These are phyloP conservation scores for Drosophila barbarae DNA, from an alignment of 2,888 invertebrate genomes.

Conservation along the genomic window DNA sequence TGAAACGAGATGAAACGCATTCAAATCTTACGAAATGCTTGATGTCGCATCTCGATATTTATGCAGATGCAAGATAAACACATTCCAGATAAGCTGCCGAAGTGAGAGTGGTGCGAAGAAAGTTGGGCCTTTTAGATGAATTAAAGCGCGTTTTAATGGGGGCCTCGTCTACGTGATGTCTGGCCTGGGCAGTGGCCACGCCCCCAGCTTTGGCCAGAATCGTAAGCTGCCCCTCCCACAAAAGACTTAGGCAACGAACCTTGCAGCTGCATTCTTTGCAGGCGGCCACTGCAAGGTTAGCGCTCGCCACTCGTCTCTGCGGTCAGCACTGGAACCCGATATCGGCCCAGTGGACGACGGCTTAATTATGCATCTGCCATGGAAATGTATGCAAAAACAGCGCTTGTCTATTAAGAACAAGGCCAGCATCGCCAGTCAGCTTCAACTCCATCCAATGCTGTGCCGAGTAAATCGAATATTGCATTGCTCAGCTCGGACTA, in stretches of 20 bases:
- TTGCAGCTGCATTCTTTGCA: slow-evolving; percentile 35
- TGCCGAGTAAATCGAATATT: slow-evolving; percentile 4
- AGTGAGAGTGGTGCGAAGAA: slow-evolving; percentile 65
- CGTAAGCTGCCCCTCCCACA: slow-evolving; percentile 38
- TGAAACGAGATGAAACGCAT: slow-evolving; percentile 43
- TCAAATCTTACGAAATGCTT: slow-evolving; percentile 52
- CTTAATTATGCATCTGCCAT: slow-evolving; percentile 61
- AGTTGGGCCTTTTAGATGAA: slow-evolving; percentile 41
- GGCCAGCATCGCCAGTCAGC: slow-evolving; percentile 55
- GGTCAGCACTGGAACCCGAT: slow-evolving; percentile 62
- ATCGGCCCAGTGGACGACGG: slow-evolving; percentile 39
- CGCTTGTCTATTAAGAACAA: slow-evolving; percentile 67
- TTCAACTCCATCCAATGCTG: slow-evolving; percentile 1
- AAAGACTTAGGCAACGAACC: slow-evolving; percentile 69
- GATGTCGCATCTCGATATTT: slow-evolving; percentile 49
- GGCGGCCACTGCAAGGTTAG: slow-evolving; percentile 25
- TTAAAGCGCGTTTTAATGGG: slow-evolving; percentile 11
- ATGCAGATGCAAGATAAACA: slow-evolving; percentile 64
- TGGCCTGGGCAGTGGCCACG: slow-evolving; percentile 4
- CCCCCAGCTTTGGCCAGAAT: slow-evolving; percentile 54
- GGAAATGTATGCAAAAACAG: slow-evolving; percentile 48
- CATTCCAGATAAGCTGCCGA: slow-evolving; percentile 42
- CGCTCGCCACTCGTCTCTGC: slow-evolving; percentile 33
- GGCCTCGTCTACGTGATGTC: slow-evolving; percentile 31
- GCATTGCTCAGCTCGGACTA: slow-evolving; percentile 16